A percentile compares a stretch with the other conserved stretches of the same genome.
Evolutionary conservation across 1,140 invertebrate species (phyloP).

Genomic region (Lucilia cuprina): DNA sequence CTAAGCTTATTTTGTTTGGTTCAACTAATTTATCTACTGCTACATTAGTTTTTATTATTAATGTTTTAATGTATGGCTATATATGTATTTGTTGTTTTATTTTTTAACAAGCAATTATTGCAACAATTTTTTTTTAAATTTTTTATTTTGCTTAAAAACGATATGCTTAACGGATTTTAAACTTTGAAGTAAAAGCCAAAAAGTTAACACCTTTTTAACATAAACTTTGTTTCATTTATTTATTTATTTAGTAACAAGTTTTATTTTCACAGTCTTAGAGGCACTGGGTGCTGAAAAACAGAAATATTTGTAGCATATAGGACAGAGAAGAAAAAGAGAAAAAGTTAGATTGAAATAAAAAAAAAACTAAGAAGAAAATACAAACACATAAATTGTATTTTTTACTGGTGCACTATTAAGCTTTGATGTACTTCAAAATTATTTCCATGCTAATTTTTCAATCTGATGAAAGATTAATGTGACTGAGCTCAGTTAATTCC

Average conservation of each 20-base stretch:
- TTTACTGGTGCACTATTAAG: too few relatives aligned
- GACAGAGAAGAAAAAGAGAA: too few relatives aligned
- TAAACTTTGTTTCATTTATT: not conserved
- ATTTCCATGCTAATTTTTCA: too few relatives aligned
- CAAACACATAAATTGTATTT: too few relatives aligned
- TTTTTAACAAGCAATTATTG: not conserved
- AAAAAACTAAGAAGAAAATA: too few relatives aligned
- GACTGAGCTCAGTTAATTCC: too few relatives aligned
- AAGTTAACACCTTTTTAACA: not conserved
- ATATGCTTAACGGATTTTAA: slow-evolving; percentile 27
- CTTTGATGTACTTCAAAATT: too few relatives aligned
- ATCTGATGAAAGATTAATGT: too few relatives aligned
- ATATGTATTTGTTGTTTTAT: not conserved
- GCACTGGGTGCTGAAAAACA: slow-evolving; percentile 19
- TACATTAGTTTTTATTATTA: not conserved
- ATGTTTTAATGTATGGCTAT: not conserved
- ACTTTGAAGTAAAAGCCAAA: not conserved
- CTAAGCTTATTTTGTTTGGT: slow-evolving; percentile 14
- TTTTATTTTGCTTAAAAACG: slow-evolving; percentile 9
- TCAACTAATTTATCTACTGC: slow-evolving; percentile 14
- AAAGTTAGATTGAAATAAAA: too few relatives aligned
- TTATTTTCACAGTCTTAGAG: slow-evolving; percentile 36
- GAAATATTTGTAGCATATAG: not conserved
- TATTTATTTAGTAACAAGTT: not conserved
- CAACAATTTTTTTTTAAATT: not conserved